Percentiles rank a stretch among this genome's conserved stretches.
phyloP scores from a whole-genome alignment of 2,888 invertebrate species.

The Thereva nobilitata region DNA sequence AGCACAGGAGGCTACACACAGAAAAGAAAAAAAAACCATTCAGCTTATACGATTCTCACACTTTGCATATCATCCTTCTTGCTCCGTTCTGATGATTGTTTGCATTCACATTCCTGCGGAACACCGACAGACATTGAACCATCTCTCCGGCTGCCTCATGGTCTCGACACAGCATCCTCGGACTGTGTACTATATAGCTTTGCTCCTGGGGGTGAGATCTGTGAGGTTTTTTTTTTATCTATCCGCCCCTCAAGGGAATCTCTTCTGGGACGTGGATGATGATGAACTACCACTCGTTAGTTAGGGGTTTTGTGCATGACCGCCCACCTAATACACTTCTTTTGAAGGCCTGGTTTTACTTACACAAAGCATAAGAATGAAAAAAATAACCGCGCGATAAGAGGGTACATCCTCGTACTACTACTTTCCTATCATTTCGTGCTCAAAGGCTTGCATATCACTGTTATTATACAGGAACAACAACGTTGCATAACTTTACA shows the following conservation, averaged over 20 bases:
- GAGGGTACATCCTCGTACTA: no score
- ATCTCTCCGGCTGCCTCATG: neutral
- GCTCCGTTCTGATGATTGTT: constrained; percentile 16
- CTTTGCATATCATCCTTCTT: constrained; percentile 24
- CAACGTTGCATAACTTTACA: neutral
- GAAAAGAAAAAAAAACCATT: no score
- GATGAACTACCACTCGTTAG: constrained; percentile 25
- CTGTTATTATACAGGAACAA: no score
- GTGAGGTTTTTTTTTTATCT: neutral
- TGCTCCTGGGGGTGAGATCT: neutral
- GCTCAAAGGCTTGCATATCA: no score
- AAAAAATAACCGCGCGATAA: no score
- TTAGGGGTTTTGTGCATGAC: constrained; percentile 21
- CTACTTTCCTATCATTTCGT: no score
- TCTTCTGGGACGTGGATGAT: constrained; percentile 16
- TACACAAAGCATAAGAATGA: neutral
- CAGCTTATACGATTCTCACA: neutral
- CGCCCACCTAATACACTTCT: constrained; percentile 22
- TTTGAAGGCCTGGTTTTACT: constrained; percentile 8
- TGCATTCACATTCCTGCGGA: constrained; percentile 10
- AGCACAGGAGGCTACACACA: neutral
- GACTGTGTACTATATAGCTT: neutral
- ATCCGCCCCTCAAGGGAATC: constrained; percentile 12
- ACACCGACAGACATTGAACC: neutral
- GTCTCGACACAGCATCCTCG: neutral